Evolutionary conservation across 1,140 invertebrate genomes (phyloP), one percentile per base, ranked within the genome.

Genomic region (Trichoplusia ni): DNA sequence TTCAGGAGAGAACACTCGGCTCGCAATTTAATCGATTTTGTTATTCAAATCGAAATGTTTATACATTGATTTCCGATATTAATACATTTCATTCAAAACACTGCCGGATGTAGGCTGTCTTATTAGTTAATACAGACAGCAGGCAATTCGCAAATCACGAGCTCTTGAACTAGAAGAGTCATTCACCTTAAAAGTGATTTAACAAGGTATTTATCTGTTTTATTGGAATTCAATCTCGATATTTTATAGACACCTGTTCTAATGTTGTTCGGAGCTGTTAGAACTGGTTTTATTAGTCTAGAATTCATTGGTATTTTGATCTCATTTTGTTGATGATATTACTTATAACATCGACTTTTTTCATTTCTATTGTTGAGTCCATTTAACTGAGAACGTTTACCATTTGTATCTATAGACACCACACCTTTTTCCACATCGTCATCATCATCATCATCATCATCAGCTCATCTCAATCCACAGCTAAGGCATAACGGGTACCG

Each of bases 181-280:
- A 60, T 37, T 60, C 27, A 60, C 58, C 40, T 47, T 27, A n/a
- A 7, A 31, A n/a, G 35, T 16, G 54, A 33, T 44, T 23, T 40
- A 16, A 56, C 35, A 23, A 40, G 4, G 51, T 56, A 58, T 21
- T 44, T 58, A 31, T 44, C 13, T 31, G 16, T 58, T 42, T 21
- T 42, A 58, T 58, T 58, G 38, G 23, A 14, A 58, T 58, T 58
- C 54, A 29, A 40, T 37, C 33, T 37, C 21, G 51, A 40, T 35
- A 53, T 21, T 16, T 33, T 27, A 37, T 11, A 18, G 29, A 14
- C 25, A 38, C 51, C 14, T 56, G 23, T 25, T 23, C 35, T 16
- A 5, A 40, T 23, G 29, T 9, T 38, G 7, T 25, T 25, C 27
- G 0, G 13, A 35, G 0, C 2, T 18, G 13, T 44, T 11, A 49